These are phyloP conservation scores for Tupaia chinensis DNA, from an alignment of 2,113 vertebrate species.

Conservation along the genomic window DNA sequence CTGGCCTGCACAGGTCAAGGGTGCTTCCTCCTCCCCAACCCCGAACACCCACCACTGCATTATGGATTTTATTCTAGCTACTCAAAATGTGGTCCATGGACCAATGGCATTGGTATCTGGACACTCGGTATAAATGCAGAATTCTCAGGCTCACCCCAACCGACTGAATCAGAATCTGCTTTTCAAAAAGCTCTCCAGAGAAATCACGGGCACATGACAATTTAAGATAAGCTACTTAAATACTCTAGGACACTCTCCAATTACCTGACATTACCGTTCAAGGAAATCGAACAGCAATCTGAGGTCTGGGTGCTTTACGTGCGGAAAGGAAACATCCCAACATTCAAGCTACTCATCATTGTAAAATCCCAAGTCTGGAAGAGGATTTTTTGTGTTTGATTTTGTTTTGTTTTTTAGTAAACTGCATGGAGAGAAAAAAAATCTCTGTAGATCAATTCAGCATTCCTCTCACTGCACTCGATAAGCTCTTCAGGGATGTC, in stretches of 20 bases:
- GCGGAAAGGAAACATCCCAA: not conserved
- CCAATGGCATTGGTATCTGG: not conserved
- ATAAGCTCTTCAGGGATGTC: not conserved
- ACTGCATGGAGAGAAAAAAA: not conserved
- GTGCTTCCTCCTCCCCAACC: not conserved
- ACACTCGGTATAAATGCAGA: not conserved
- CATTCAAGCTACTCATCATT: not conserved
- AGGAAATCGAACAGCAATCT: not conserved
- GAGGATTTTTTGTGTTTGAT: not conserved
- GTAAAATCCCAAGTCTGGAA: not conserved
- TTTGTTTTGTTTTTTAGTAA: too few species aligned
- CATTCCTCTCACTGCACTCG: not conserved
- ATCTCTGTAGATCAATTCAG: not conserved
- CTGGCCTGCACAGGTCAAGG: not conserved
- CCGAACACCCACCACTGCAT: not conserved
- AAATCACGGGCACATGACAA: not conserved
- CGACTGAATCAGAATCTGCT: not conserved
- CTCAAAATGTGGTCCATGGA: not conserved
- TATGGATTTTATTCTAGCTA: not conserved
- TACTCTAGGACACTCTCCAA: not conserved
- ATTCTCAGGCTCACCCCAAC: not conserved
- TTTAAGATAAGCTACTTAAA: not conserved
- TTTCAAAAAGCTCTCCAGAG: not conserved
- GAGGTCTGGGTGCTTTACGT: not conserved
- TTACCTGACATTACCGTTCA: not conserved